Evolutionary conservation across 2,888 invertebrate species (phyloP).

Genomic region (Lasioglossum pauxillum): DNA sequence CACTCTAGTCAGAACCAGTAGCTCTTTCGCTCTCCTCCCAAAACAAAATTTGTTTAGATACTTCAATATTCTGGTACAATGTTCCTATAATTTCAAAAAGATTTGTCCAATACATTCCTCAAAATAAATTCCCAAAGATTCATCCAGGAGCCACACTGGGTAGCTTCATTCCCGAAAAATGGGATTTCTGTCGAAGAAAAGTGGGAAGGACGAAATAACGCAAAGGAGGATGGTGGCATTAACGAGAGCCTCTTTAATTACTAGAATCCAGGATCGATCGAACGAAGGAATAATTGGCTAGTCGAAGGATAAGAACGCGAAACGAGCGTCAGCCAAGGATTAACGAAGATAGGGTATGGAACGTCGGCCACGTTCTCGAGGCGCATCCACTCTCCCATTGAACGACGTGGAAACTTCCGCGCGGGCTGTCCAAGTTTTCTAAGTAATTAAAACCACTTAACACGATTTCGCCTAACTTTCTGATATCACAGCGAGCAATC

Average conservation of each 20-base stretch:
- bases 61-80: no score
- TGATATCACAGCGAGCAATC: conserved; percentile 68
- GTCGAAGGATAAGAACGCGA: conserved; percentile 42
- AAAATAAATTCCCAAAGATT: not conserved
- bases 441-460: conserved; percentile 79
- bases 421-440: conserved; percentile 70
- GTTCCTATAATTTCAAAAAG: no score
- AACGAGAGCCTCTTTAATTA: conserved; percentile 68
- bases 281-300: conserved; percentile 60
- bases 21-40: no score
- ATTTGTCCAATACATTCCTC: no score
- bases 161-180: not conserved
- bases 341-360: conserved; percentile 33
- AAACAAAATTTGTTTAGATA: no score
- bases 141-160: not conserved
- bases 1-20: no score
- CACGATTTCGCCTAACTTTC: conserved; percentile 72
- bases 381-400: conserved; percentile 51
- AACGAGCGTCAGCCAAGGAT: not conserved
- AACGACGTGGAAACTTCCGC: conserved; percentile 73
- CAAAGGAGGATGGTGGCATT: not conserved
- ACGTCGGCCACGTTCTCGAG: conserved; percentile 47
- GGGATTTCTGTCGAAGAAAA: not conserved
- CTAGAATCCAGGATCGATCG: conserved; percentile 60
- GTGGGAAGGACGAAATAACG: not conserved